A percentile compares a stretch with the other conserved stretches of the same genome.
phyloP scores from a whole-genome alignment of 2,888 invertebrate genomes.

The Melangyna quadrimaculata region DNA sequence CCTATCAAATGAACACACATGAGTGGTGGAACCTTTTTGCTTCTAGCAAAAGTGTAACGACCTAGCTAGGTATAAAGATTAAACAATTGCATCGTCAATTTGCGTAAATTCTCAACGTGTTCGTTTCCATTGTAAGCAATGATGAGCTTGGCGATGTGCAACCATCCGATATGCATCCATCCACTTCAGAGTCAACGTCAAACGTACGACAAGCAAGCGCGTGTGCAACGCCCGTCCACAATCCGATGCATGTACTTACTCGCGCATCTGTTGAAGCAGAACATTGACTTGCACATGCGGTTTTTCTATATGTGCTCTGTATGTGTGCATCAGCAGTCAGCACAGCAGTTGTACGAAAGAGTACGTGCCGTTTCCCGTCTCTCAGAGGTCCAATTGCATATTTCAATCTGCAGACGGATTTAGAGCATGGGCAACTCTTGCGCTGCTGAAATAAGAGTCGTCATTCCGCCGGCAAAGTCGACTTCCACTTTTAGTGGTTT shows the following conservation, averaged over 20 bases:
- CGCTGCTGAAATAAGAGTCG: conserved; percentile 3
- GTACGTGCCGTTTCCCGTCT: conserved; percentile 42
- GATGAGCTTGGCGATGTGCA: conserved; percentile 42
- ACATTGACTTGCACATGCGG: conserved; percentile 52
- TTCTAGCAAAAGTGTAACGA: conserved; percentile 40
- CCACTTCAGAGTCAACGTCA: conserved; percentile 54
- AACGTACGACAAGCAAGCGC: conserved; percentile 28
- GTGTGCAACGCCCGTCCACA: conserved; percentile 55
- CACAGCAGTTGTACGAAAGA: neutral
- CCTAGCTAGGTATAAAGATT: conserved; percentile 20
- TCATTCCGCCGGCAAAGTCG: conserved; percentile 21
- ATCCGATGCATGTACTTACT: conserved; percentile 50
- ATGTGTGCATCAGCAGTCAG: neutral
- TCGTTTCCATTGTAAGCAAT: conserved; percentile 2
- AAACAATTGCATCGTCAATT: conserved; percentile 42
- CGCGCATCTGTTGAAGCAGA: conserved; percentile 61
- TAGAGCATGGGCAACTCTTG: conserved; percentile 12
- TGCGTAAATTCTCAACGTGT: conserved; percentile 20
- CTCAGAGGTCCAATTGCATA: conserved; percentile 16
- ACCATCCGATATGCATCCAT: conserved; percentile 53
- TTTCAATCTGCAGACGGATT: conserved; percentile 22
- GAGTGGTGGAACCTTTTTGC: neutral
- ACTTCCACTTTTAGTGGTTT: conserved; percentile 19
- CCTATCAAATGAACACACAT: neutral
- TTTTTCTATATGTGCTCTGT: neutral